Base-by-base conservation (phyloP, 23 tunicate genomes). In the Aplidium turbinatum region DNA sequence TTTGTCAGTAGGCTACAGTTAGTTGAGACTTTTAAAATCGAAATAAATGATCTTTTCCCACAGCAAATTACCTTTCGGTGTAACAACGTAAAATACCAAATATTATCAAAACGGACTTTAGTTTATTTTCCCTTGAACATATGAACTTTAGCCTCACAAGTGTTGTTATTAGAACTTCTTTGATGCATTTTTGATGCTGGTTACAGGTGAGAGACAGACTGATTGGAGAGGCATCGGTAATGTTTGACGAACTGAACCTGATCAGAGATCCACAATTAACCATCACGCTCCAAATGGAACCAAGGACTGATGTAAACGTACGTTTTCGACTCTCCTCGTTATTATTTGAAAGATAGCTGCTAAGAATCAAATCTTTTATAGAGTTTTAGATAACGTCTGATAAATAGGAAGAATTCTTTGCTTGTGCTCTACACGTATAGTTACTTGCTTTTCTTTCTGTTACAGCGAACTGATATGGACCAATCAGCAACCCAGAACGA, bases 151-250 rank as follows among this genome's bases (percentile, higher is more conserved):
- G n/a, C n/a, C n/a, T n/a, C n/a, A n/a, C n/a, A n/a, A n/a, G n/a
- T n/a, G n/a, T n/a, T n/a, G n/a, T n/a, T n/a, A n/a, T n/a, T n/a
- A n/a, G n/a, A n/a, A n/a, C n/a, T n/a, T n/a, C n/a, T n/a, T n/a
- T n/a, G n/a, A n/a, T n/a, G n/a, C n/a, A n/a, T n/a, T n/a, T n/a
- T n/a, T n/a, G n/a, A n/a, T n/a, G n/a, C n/a, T n/a, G n/a, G n/a
- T 24, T 31, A 31, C 45, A 90, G 97, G 77, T 90, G 4, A 73
- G 72, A 55, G 99, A 95, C 68, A 78, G 99, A 1, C 54, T 95
- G 84, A 83, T 95, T 68, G 99, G 99, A 9, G 99, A 95, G 67
- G 96, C 99, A 20, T 61, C 93, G 4, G 72, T 95, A 25, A 76
- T 90, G 9, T 83, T 95, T 48, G 90, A 90, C 36, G 99, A 95